These are phyloP conservation scores for Encarsia formosa DNA, from an alignment of 2,888 invertebrate species.

Conservation along the genomic window DNA sequence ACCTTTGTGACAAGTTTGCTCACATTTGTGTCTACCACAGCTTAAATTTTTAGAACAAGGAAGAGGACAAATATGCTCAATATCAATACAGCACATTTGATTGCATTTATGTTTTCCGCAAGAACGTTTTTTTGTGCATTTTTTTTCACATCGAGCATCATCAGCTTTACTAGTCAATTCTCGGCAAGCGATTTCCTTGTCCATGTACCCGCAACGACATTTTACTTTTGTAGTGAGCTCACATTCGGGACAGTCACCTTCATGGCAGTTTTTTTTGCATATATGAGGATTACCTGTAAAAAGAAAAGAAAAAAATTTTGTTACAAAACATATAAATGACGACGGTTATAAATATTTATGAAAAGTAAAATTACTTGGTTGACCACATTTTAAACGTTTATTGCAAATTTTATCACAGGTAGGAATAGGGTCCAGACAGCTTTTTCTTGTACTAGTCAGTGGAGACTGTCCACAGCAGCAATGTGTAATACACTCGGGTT, in stretches of 20 bases:
- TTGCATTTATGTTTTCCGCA: slow-evolving; percentile 91
- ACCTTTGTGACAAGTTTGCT: slow-evolving; percentile 84
- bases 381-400: slow-evolving; percentile 50
- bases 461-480: slow-evolving; percentile 76
- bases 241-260: slow-evolving; percentile 75
- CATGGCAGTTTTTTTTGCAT: slow-evolving; percentile 66
- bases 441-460: slow-evolving; percentile 56
- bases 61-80: slow-evolving; percentile 80
- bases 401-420: slow-evolving; percentile 66
- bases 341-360: not conserved
- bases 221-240: slow-evolving; percentile 68
- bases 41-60: slow-evolving; percentile 76
- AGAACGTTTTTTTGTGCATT: slow-evolving; percentile 82
- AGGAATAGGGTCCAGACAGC: slow-evolving; percentile 78
- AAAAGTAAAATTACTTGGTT: slow-evolving; percentile 42
- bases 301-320: not conserved
- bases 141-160: slow-evolving; percentile 80
- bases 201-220: slow-evolving; percentile 84
- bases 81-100: slow-evolving; percentile 80
- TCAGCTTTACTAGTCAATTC: slow-evolving; percentile 67
- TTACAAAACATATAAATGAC: not conserved
- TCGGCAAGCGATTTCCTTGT: slow-evolving; percentile 73
- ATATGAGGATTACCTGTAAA: slow-evolving; percentile 59
- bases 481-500: slow-evolving; percentile 59
- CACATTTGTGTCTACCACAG: slow-evolving; percentile 87